Evolutionary conservation across 1,140 invertebrate species (phyloP), one percentile per base, ranked within the genome.

Genomic region (Drosophila sechellia): DNA sequence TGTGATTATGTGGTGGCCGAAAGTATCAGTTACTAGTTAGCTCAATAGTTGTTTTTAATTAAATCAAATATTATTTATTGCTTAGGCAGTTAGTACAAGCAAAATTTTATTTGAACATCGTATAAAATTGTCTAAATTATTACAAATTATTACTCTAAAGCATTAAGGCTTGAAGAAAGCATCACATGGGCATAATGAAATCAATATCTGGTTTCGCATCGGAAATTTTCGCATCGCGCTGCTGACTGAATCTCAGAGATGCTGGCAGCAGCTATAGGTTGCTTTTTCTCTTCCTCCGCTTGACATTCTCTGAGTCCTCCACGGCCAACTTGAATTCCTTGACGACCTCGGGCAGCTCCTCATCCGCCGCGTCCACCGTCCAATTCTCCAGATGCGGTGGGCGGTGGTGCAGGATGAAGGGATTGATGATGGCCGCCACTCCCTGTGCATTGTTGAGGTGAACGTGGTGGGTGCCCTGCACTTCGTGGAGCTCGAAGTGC

Each of bases 381-480:
- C 90, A 91, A 1, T 57, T 78, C 15, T 91, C 78, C 20, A 91
- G 50, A 5, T 72, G 74, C 1, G 90, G 87, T 1, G 90, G 90
- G n/a, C 90, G 40, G 12, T 92, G 90, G 4, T 61, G 65, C 74
- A 87, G 64, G 75, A 95, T 92, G 90, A 96, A 96, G 1, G 94
- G 91, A 70, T 93, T 93, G 40, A 96, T 93, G 35, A 94, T 64
- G 20, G 93, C 92, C 4, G 94, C 94, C 45, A 96, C 91, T 46
- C 86, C 81, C 65, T 94, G 90, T 2, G 96, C 94, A 80, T 95
- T 93, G 68, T 95, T 96, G 40, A 97, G 92, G 90, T 97, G 96
- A 6, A 95, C 93, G 91, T 96, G 96, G 93, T 97, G 96, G 5
- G 91, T 92, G 27, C 94, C 95, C 22, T 95, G 95, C 3, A 96